Evolutionary conservation across 2,797 vertebrate genomes (phyloP), one percentile per base, ranked within the genome.

Genomic region (Philypnodon macrostomus): DNA sequence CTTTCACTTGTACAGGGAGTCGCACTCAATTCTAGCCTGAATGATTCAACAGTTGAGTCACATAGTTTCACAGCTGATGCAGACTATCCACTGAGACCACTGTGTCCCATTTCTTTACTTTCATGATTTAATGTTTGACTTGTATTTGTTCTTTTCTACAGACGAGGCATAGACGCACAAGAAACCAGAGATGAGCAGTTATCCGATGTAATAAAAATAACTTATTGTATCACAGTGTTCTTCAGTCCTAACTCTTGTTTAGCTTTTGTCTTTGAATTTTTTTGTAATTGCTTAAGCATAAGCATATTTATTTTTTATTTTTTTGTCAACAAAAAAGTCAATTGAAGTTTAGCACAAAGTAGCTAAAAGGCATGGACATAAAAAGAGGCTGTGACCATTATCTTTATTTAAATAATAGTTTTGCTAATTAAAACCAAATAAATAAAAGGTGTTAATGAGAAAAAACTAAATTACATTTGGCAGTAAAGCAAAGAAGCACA

Each of bases 131-230:
- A n/a, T n/a, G 9, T 52, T 40, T 75, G 4, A 62, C 23, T 53
- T n/a, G 2, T 14, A 8, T 4, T 15, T 46, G n/a, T 23, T 35
- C 47, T 39, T 5, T 54, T 68, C 36, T 39, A 53, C 77, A 93
- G 91, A 75, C 78, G 89, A 49, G 86, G 81, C 1, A 26, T 91
- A 47, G 87, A 93, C 64, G 76, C 74, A 63, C 89, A 91, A 41
- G 89, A 89, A 70, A 83, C 77, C 32, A 61, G 81, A 48, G 87
- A 87, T 50, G 69, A 78, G 38, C 64, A 71, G 58, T 56, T 74
- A 52, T 63, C 47, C 19, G 80, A 92, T 91, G 91, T 88, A n/a
- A n/a, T n/a, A 90, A 83, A 80, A 39, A 3, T 26, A 5, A 15
- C 17, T 41, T 52, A 29, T 17, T 6, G 41, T 15, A 7, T 23